A percentile compares a stretch with the other conserved stretches of the same genome.
phyloP scores from a whole-genome alignment of 2,888 invertebrate genomes.

The Drosophila neotestacea region DNA sequence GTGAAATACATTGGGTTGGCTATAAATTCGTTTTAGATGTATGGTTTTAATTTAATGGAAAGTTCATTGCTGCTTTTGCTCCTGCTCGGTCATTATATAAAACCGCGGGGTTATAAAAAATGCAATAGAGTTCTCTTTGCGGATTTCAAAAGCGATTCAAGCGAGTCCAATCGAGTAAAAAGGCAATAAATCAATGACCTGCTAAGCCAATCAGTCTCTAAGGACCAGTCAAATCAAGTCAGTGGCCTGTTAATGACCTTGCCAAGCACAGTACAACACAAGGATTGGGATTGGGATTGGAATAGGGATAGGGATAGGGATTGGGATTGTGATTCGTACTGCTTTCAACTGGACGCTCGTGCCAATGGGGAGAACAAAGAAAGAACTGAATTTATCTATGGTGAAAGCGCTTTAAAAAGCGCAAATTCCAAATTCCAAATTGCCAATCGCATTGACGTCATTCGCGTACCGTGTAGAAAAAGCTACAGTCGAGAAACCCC shows the following conservation, averaged over 20 bases:
- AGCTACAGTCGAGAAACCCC: too few species aligned
- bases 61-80: constrained; percentile 1
- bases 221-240: constrained; percentile 47
- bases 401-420: constrained; percentile 41
- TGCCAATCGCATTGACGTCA: constrained; percentile 68
- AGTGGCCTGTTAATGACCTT: constrained; percentile 56
- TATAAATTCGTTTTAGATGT: constrained; percentile 1
- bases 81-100: neutral
- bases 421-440: constrained; percentile 45
- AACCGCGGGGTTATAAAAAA: constrained; percentile 26
- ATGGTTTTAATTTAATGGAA: constrained; percentile 8
- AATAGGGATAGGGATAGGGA: too few species aligned
- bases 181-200: constrained; percentile 53
- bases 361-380: neutral
- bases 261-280: constrained; percentile 3
- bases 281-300: neutral
- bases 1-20: constrained; percentile 7
- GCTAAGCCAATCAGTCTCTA: constrained; percentile 44
- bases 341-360: neutral
- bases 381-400: constrained; percentile 13
- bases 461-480: neutral
- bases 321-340: too few species aligned
- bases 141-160: constrained; percentile 7
- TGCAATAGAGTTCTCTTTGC: neutral
- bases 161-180: constrained; percentile 11